Base-by-base conservation (phyloP, 2,113 vertebrate species). In the Theristicus caerulescens region DNA sequence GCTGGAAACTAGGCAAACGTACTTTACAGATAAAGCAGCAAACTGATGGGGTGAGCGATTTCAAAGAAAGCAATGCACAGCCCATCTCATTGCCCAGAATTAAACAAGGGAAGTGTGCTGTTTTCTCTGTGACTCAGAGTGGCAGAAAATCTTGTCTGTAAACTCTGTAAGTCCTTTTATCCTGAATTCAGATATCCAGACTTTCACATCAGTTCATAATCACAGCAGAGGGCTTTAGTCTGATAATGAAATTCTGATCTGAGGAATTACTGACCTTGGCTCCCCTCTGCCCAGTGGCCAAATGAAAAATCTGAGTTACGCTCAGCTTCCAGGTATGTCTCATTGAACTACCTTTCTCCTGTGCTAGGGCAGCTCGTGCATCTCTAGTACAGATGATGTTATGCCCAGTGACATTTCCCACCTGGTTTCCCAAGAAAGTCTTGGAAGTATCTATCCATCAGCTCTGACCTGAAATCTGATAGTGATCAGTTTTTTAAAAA, bases 381-480 rank as follows among this genome's bases (percentile, higher is more conserved):
- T 57, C 76, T 83, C 27, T 34, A 59, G 7, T 7, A n/a, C 40
- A 54, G 31, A 61, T n/a, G 44, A 73, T 62, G 10, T 57, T 73
- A 88, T 66, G 54, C 59, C 51, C 66, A 86, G 49, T 88, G 90
- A 93, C 95, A 90, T 94, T 94, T 95, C 83, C 85, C 44, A 88
- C 79, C 82, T 88, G 46, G 12, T 83, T 96, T 94, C 82, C 58
- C 61, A 65, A 71, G 47, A 62, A 55, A 51, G 29, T 44, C 64
- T 83, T 44, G n/a, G 31, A 82, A 54, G 29, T 51, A 47, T 90
- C 54, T 47, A 18, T 54, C 69, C 13, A 82, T 86, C 49, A 92
- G 58, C 70, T 66, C 85, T 90, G 85, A 70, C 59, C 42, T 49
- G 32, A 52, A 67, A 38, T 64, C n/a, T 92, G 80, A 55, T 14